These are phyloP conservation scores for Paramormyrops hopkinsi DNA, from an alignment of 2,797 vertebrate genomes.

Conservation along the genomic window DNA sequence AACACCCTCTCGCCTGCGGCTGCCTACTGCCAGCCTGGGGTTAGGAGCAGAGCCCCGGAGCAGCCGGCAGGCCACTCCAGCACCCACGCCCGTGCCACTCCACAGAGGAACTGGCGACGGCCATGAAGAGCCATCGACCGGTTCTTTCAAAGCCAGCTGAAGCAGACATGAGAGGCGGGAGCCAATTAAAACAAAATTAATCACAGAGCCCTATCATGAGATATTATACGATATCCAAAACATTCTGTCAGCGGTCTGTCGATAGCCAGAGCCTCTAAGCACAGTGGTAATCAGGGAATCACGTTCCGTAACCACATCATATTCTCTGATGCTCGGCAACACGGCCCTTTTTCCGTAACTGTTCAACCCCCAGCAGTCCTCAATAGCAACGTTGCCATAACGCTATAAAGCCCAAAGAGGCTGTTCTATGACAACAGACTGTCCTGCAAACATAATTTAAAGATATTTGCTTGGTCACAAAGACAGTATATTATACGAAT, in stretches of 20 bases:
- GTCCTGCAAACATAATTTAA: background rate
- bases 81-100: constrained; percentile 17
- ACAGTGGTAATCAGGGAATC: background rate
- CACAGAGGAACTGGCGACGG: background rate
- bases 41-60: background rate
- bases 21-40: constrained; percentile 11
- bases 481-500: background rate
- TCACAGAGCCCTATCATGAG: constrained; percentile 21
- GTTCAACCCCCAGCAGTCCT: background rate
- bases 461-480: background rate
- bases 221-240: background rate
- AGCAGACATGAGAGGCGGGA: constrained; percentile 14
- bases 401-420: background rate
- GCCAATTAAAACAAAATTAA: constrained; percentile 29
- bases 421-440: background rate
- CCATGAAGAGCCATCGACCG: constrained; percentile 16
- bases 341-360: background rate
- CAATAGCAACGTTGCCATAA: background rate
- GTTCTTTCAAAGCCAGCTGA: constrained; percentile 10
- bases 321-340: background rate
- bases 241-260: background rate
- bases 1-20: constrained; percentile 13
- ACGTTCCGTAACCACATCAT: background rate
- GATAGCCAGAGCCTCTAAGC: background rate
- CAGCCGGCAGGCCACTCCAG: background rate